Evolutionary conservation across 2,888 invertebrate species (phyloP).

Genomic region (Limnephilus lunatus): DNA sequence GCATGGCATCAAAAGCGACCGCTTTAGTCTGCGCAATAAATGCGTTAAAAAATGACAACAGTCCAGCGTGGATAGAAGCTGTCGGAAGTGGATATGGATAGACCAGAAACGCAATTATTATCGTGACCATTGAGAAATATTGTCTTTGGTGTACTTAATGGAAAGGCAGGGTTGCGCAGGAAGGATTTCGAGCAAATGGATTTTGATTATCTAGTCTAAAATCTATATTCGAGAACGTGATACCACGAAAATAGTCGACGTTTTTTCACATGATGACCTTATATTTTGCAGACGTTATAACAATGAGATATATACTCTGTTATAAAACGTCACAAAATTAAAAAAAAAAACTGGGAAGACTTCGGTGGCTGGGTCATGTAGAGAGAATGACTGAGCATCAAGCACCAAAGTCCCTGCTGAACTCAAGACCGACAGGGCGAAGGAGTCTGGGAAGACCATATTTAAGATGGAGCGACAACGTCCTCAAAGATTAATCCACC

Average conservation of each 20-base stretch:
- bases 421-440: too few species aligned
- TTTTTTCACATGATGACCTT: neutral
- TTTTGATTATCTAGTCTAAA: neutral
- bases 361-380: too few species aligned
- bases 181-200: neutral
- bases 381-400: too few species aligned
- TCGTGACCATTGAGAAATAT: neutral
- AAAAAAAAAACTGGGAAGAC: too few species aligned
- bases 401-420: too few species aligned
- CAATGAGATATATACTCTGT: too few species aligned
- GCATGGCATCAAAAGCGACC: neutral
- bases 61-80: neutral
- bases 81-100: conserved; percentile 54
- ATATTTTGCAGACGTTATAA: too few species aligned
- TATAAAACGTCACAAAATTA: too few species aligned
- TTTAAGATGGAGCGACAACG: too few species aligned
- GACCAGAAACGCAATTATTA: conserved; percentile 45
- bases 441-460: too few species aligned
- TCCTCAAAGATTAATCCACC: too few species aligned
- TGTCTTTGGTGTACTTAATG: neutral
- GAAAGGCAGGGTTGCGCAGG: neutral
- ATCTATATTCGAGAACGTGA: neutral
- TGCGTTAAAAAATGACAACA: conserved; percentile 1
- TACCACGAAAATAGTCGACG: neutral
- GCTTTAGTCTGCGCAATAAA: neutral